Base-by-base conservation (phyloP, 2,113 vertebrate genomes). In the Hemibagrus wyckioides region DNA sequence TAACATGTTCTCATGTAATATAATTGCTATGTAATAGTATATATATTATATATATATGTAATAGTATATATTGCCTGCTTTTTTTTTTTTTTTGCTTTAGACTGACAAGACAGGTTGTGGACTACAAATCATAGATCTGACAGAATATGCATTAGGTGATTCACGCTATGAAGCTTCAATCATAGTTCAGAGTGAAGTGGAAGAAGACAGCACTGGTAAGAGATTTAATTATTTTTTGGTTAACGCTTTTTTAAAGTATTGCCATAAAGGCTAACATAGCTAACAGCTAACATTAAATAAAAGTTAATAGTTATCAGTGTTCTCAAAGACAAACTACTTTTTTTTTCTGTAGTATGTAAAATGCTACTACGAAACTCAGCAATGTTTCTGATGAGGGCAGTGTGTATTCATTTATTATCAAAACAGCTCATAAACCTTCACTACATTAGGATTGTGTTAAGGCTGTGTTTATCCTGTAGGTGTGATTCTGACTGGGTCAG, bases 161-260 rank as follows among this genome's bases (percentile, higher is more conserved):
- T 39, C 0, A 36, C 36, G 0, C 0, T 90, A 91, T 39, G 4
- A 52, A 0, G 88, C 92, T 41, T 61, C 0, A 1, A 92, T 94
- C 13, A 33, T 71, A 0, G 86, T 93, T 10, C 80, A n/a, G 0
- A 90, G 91, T 86, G 92, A 95, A 30, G 44, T 96, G 52, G 87
- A 92, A 39, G 95, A 96, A 84, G 83, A 59, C 19, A 94, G 93
- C 59, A 96, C 95, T 33, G 95, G 95, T 96, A 87, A 41, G 89
- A 63, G 11, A 76, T 13, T 17, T 5, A 8, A 7, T 48, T 48
- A 48, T 48, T 48, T 48, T n/a, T n/a, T n/a, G n/a, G 3, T 63
- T 63, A n/a, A 4, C 9, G 11, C 28, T 25, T 59, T 56, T 63
- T 63, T n/a, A 63, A 63, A n/a, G 61, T 14, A 30, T 30, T 4